Base-by-base conservation (phyloP, 2,888 invertebrate genomes). In the Chymomyza fuscimana region DNA sequence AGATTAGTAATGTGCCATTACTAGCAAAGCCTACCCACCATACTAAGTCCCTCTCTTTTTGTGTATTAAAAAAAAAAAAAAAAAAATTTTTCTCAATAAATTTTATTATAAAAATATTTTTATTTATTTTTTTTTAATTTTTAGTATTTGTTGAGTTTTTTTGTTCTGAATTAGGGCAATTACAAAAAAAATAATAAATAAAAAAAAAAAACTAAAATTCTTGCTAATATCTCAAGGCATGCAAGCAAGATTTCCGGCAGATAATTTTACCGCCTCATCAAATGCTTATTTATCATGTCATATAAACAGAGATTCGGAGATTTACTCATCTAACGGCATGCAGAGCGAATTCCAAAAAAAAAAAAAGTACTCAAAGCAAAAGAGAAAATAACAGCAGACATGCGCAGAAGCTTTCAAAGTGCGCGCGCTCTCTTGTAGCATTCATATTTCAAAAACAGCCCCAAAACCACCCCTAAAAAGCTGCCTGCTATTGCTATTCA, bases 371-470 rank as follows among this genome's bases (percentile, higher is more conserved):
- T 32, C 32, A 32, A 32, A 32, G 6, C 32, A 32, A 32, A 32
- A 32, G 32, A 32, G 32, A 2, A 9, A 9, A 5, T 7, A 12
- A 46, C 40, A 12, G 6, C 40, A 46, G 78, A 71, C 71, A 5
- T 69, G 78, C 78, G 74, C 80, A 73, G 22, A 74, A 72, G 22
- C 60, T 22, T 64, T 56, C 29, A 4, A 63, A 25, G 54, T 67
- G 71, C 19, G 22, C 56, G 36, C 56, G 16, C 29, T 58, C 58
- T 58, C 19, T 56, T 6, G 22, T 5, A 50, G 63, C 15, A 36
- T 25, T 15, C 36, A 16, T 15, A 32, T 25, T 19, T 36, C 36
- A 36, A 36, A 36, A n/a, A 16, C 62, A 54, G 54, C 19, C 22
- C 6, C n/a, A 7, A 46, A 64, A 51, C 61, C 22, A 77, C 74